Percentiles rank a stretch among this genome's conserved stretches.
Conservation (phyloP, 1,140 invertebrate species). For the Oryctes rhinoceros region DNA sequence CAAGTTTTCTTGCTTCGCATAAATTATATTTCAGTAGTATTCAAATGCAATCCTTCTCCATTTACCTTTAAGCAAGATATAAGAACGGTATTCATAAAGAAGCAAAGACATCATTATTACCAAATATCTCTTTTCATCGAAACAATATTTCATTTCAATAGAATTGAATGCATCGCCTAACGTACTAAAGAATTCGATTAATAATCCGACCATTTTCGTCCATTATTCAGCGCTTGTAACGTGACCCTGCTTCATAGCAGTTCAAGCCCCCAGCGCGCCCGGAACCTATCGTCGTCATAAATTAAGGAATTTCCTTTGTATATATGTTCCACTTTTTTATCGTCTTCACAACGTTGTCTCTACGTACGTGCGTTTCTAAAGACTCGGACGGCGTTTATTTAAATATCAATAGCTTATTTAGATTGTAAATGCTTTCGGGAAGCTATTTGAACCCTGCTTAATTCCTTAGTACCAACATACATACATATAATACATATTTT, state of each 20-base stretch:
- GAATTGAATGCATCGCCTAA: too few relatives aligned
- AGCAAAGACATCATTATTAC: too few relatives aligned
- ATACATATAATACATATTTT: background rate
- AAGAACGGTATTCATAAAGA: too few relatives aligned
- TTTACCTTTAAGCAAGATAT: too few relatives aligned
- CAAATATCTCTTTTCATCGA: too few relatives aligned
- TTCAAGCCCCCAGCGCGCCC: background rate
- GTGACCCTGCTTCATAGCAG: background rate
- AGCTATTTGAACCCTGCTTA: background rate
- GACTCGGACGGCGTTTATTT: background rate
- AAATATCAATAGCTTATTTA: slow-evolving; percentile 19
- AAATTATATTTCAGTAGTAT: too few relatives aligned
- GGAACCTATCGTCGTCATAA: background rate
- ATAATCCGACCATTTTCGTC: too few relatives aligned
- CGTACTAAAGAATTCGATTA: too few relatives aligned
- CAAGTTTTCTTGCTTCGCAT: too few relatives aligned
- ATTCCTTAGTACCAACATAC: background rate
- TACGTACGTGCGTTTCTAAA: background rate
- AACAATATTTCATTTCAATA: too few relatives aligned
- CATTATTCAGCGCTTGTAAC: background rate
- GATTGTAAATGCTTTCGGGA: slow-evolving; percentile 9
- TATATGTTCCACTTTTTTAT: slow-evolving; percentile 6
- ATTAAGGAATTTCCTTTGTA: slow-evolving; percentile 15
- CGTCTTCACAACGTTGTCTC: background rate
- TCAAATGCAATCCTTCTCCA: too few relatives aligned